Base-by-base conservation (phyloP, 2,113 vertebrate genomes). In the Haemorhous mexicanus region DNA sequence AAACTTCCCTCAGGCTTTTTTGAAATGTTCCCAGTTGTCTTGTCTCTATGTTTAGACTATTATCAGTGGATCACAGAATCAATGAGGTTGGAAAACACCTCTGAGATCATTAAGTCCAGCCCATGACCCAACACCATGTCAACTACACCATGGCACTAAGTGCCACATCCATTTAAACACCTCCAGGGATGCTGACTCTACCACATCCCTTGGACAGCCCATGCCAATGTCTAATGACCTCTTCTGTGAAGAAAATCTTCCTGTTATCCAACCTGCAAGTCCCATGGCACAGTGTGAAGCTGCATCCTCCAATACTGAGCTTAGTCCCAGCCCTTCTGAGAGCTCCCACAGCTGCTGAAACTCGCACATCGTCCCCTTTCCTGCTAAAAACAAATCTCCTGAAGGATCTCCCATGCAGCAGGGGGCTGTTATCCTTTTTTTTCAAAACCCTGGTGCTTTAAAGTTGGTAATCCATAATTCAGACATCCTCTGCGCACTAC, bases 401-500 rank as follows among this genome's bases (percentile, higher is more conserved):
- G 28, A 53, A 41, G 21, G 41, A 23, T 8, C 16, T 16, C 47
- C 16, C 41, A 35, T 17, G 4, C 30, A 55, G 26, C n/a, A 41
- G 7, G 4, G 10, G 19, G 16, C 9, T 6, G 7, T 6, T 30
- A 13, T 1, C 10, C 19, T 46, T 30, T 21, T 21, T 27, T 15
- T 16, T 24, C 8, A 11, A 69, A 39, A 12, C 0, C 1, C 0
- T 2, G 17, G 6, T 32, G 52, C 10, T 74, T n/a, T 21, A 5
- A n/a, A 35, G 4, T 6, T 6, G 14, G 49, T 26, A 52, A 56
- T 2, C 20, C 46, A 6, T 1, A 0, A 39, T 6, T 33, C 58
- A 39, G 17, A 13, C 43, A 26, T 5, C 3, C 1, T 13, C 49
- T 18, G 16, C 12, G 28, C 28, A 9, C 24, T 32, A 28, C 0